These are phyloP conservation scores for Sphaerodactylus townsendi DNA, from an alignment of 2,113 vertebrate species.

Conservation along the genomic window DNA sequence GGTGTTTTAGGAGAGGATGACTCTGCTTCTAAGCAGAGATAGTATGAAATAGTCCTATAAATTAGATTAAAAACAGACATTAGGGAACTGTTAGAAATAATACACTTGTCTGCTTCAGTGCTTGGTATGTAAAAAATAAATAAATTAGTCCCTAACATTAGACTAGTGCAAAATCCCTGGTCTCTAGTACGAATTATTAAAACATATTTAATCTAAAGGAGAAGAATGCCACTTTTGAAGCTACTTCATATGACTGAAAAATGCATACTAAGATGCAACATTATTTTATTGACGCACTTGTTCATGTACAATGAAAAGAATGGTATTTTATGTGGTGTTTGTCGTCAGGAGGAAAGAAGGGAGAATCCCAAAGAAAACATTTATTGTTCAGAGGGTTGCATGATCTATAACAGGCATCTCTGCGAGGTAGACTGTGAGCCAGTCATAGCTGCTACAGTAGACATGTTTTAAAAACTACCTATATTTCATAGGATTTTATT, in stretches of 20 bases:
- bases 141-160: neutral
- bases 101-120: neutral
- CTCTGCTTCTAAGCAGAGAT: neutral
- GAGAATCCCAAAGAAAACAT: neutral
- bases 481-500: too few relatives aligned
- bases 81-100: slow-evolving; percentile 18
- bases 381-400: neutral
- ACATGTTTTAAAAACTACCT: too few relatives aligned
- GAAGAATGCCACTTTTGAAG: neutral
- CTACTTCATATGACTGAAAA: slow-evolving; percentile 2
- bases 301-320: slow-evolving; percentile 3
- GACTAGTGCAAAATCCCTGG: neutral
- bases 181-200: neutral
- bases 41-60: neutral
- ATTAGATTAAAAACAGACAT: neutral
- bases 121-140: slow-evolving; percentile 1
- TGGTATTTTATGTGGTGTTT: neutral
- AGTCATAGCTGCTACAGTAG: too few relatives aligned
- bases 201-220: slow-evolving; percentile 28
- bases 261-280: neutral
- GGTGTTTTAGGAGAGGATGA: neutral
- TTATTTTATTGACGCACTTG: neutral
- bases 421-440: too few relatives aligned
- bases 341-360: neutral
- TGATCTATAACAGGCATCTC: neutral